Evolutionary conservation across 35 echinoderm and acorn worm genomes (phyloP), one percentile per base, ranked within the genome.

Genomic region (Acanthaster planci): DNA sequence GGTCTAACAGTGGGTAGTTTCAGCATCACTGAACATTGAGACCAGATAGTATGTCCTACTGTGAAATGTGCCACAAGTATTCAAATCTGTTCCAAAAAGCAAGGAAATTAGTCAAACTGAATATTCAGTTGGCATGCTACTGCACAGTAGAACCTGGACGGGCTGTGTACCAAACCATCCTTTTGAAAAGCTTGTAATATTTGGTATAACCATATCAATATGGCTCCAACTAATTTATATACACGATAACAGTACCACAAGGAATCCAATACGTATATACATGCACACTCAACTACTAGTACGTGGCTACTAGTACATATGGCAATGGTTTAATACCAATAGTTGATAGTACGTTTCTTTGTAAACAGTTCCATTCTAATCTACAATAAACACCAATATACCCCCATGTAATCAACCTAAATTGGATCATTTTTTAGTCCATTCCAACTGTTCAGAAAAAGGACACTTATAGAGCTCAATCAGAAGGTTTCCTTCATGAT

Each of bases 201-300:
- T 31, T 10, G 14, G 64, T 72, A 14, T 8, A 72, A 72, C 34
- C 22, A 21, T 34, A 5, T 35, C 26, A 72, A 26, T 34, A 10
- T 27, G 7, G 18, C 64, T 72, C 4, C 4, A 47, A 12, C 42
- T 47, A 47, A 72, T 31, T 72, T 72, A 72, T 72, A 27, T 72
- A 72, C 64, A 72, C 23, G 42, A 47, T 72, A 27, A 72, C 34
- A 31, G 64, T 72, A 72, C 22, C 30, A 72, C 64, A 72, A 19
- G 30, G 26, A 72, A 31, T 72, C 14, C 26, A 72, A 30, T 72
- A 72, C 64, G 30, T 72, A 72, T 72, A 72, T 72, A 72, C 64
- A 72, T 26, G 23, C 4, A 35, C 22, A 34, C 64, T 1, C 34
- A 12, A 72, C 14, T 72, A 72, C 26, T n/a, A 68, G 32, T 27